Evolutionary conservation across 2,888 invertebrate genomes (phyloP).

Genomic region (Altica lythri): DNA sequence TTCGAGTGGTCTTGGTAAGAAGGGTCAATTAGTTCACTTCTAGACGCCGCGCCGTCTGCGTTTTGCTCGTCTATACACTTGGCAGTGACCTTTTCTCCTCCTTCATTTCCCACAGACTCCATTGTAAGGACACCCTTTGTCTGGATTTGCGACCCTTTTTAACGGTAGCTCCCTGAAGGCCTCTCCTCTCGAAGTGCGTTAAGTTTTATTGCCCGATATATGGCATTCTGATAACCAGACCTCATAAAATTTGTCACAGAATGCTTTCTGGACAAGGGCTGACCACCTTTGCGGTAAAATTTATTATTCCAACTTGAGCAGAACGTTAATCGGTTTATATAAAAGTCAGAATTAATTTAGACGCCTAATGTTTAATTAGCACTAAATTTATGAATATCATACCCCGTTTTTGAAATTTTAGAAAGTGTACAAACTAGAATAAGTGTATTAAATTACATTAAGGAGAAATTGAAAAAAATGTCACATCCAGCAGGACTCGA

Average conservation of each 20-base stretch:
- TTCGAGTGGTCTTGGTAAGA: conserved; percentile 27
- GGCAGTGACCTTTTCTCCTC: conserved; percentile 42
- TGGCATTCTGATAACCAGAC: conserved; percentile 37
- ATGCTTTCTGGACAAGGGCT: conserved; percentile 20
- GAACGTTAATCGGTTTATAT: too few species aligned
- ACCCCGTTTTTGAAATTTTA: too few species aligned
- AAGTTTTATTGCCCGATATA: conserved; percentile 22
- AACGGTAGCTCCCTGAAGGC: conserved; percentile 2
- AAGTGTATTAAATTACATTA: too few species aligned
- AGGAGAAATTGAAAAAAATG: too few species aligned
- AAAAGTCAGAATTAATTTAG: too few species aligned
- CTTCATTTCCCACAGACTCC: conserved; percentile 44
- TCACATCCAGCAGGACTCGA: too few species aligned
- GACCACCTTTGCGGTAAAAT: conserved; percentile 25
- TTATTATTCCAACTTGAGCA: too few species aligned
- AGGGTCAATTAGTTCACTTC: conserved; percentile 40
- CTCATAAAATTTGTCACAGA: conserved; percentile 45
- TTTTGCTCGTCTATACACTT: conserved; percentile 32
- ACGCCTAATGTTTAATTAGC: too few species aligned
- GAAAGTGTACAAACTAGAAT: too few species aligned
- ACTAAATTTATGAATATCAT: too few species aligned
- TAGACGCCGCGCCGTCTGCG: conserved; percentile 34
- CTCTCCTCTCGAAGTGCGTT: conserved; percentile 13
- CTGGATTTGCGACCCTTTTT: conserved; percentile 10
- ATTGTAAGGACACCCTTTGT: conserved; percentile 39